Percentiles rank a stretch among this genome's conserved stretches.
Conservation (phyloP, 2,797 vertebrate species). For the Peromyscus eremicus region DNA sequence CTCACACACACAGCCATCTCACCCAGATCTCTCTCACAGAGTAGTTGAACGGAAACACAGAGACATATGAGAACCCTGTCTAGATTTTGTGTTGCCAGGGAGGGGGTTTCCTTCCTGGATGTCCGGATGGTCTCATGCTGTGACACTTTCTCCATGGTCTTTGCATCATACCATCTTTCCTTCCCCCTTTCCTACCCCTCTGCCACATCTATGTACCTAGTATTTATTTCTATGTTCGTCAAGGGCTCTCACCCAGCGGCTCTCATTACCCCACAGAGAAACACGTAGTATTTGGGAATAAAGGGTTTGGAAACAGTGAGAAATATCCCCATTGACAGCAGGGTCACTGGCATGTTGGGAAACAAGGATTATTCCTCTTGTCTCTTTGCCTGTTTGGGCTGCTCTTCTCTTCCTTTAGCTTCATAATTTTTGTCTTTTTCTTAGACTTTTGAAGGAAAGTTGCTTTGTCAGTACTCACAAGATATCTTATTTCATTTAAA, state of each 20-base stretch:
- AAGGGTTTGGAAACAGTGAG: background rate
- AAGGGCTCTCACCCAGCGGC: background rate
- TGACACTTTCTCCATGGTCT: rapidly evolving
- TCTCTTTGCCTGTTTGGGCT: background rate
- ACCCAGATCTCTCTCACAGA: background rate
- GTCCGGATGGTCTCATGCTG: background rate
- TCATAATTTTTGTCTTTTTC: background rate
- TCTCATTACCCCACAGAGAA: background rate
- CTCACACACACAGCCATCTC: background rate
- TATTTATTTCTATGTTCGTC: background rate
- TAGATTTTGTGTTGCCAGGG: background rate
- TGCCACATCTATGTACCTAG: background rate
- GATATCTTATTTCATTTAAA: background rate
- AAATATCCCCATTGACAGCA: background rate
- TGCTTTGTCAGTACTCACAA: background rate
- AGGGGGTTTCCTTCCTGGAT: background rate
- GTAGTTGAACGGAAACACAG: background rate
- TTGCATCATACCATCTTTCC: rapidly evolving
- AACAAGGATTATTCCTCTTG: background rate
- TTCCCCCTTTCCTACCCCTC: background rate
- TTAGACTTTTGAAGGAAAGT: background rate
- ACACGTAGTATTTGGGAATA: background rate
- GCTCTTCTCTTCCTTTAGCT: background rate
- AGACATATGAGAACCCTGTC: background rate
- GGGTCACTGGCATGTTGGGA: background rate